Base-by-base conservation (phyloP, 2,113 vertebrate genomes). In the Alosa alosa region DNA sequence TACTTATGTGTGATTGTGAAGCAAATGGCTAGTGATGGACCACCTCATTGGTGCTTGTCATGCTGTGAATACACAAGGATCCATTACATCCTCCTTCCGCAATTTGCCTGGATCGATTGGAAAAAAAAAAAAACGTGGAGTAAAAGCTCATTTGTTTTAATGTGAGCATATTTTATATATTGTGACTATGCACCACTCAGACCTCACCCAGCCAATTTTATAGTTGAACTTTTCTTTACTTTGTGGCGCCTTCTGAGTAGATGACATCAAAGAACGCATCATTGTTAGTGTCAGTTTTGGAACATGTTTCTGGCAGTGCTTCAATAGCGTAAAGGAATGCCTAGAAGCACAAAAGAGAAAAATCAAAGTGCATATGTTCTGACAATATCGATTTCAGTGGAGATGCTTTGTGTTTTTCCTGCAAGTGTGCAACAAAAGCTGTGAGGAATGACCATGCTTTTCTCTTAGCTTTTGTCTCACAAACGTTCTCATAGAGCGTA, bases 261-360 rank as follows among this genome's bases (percentile, higher is more conserved):
- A 93, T 93, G 89, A 91, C 92, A 92, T 81, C 88, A 88, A 93
- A 89, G 84, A 85, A 85, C 90, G 86, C 88, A 93, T 91, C 83
- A 87, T 86, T 39, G 85, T 82, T 85, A 88, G 86, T 88, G 85
- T 84, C 72, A 90, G 84, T 47, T 55, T 86, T 82, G 81, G 49
- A 86, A 36, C 85, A 89, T 88, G 81, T 90, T 87, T 85, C 88
- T 92, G 91, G 90, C 91, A 90, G 85, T 64, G 64, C 85, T 91
- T 92, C 83, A 92, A 87, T 91, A 85, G 85, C 41, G 44, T 90
- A 90, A 91, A 83, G 89, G 90, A 92, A 88, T 87, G 17, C 81
- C 25, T 11, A 81, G n/a, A 83, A 86, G 88, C 84, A 88, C 60
- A 89, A 46, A 86, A 87, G 81, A 78, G 72, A 36, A 78, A 81